Base-by-base conservation (phyloP, 2,113 vertebrate species). In the Apaloderma vittatum region DNA sequence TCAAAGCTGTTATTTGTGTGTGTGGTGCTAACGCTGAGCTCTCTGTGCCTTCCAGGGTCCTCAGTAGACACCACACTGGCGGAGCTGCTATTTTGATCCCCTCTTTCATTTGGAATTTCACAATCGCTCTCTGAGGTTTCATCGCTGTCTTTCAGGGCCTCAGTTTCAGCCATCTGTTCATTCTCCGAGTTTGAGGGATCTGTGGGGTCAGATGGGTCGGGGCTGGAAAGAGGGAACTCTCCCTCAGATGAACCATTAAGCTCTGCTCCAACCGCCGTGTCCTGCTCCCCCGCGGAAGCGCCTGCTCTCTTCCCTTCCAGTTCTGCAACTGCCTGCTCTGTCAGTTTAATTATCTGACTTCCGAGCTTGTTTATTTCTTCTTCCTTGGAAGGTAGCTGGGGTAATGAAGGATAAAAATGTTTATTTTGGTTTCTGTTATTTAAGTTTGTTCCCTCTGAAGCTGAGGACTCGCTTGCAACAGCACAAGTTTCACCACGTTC, bases 391-490 rank as follows among this genome's bases (percentile, higher is more conserved):
- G 87, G 84, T 32, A 95, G 63, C 54, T 88, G 97, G 86, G 97
- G 88, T 83, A 98, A 97, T 21, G 97, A 96, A 86, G 98, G 95
- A 91, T 96, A 98, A 95, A 97, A 97, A 96, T 89, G 97, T 89
- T 94, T 94, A 94, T 59, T 71, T 59, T 96, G 94, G 85, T 82
- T 95, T 95, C 96, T 78, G 90, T 94, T 98, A 97, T 98, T 98
- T 98, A 96, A 97, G 76, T 97, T 97, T 96, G 97, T 96, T 75
- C 98, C 98, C 94, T 97, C 94, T 19, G 94, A 98, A 93, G 97
- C 96, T 80, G 96, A 81, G 55, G 88, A 94, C 57, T 95, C 96
- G 85, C 81, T 95, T 88, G 98, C 95, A 96, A 90, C 89, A 34
- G 97, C 81, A 37, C 91, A 95, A 72, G 96, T 97, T 96, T 98